phyloP scores from a whole-genome alignment of 1,140 invertebrate species.

The Trypoxylus dichotomus region DNA sequence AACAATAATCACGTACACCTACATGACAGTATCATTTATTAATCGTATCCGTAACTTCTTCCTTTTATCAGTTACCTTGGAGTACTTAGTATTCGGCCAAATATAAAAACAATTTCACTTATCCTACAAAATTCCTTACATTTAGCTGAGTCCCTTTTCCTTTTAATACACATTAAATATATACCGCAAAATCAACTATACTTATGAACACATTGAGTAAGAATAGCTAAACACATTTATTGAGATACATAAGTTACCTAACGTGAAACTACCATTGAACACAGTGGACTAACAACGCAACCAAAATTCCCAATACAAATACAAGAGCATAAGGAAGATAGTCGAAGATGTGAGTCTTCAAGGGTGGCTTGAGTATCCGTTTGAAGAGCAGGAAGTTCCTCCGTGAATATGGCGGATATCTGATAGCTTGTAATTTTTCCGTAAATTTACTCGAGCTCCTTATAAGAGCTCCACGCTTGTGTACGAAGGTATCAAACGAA shows the following conservation, averaged over 20 bases:
- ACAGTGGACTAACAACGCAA: neutral
- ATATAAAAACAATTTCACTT: too few species aligned
- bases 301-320: slow-evolving; percentile 20
- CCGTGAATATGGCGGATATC: slow-evolving; percentile 81
- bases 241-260: neutral
- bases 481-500: slow-evolving; percentile 90
- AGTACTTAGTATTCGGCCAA: too few species aligned
- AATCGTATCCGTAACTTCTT: too few species aligned
- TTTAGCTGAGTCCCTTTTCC: too few species aligned
- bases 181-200: too few species aligned
- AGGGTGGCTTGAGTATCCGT: neutral
- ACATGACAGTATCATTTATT: too few species aligned
- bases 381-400: neutral
- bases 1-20: too few species aligned
- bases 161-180: too few species aligned
- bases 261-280: neutral
- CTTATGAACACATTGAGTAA: too few species aligned
- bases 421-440: slow-evolving; percentile 64
- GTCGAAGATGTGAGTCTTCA: slow-evolving; percentile 57
- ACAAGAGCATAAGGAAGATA: slow-evolving; percentile 65
- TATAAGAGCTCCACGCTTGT: slow-evolving; percentile 82
- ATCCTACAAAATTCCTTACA: too few species aligned
- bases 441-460: slow-evolving; percentile 70
- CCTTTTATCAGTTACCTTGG: too few species aligned
- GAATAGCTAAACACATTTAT: neutral